A percentile compares a stretch with the other conserved stretches of the same genome.
phyloP scores from a whole-genome alignment of 1,140 invertebrate species.

The Orius insidiosus region DNA sequence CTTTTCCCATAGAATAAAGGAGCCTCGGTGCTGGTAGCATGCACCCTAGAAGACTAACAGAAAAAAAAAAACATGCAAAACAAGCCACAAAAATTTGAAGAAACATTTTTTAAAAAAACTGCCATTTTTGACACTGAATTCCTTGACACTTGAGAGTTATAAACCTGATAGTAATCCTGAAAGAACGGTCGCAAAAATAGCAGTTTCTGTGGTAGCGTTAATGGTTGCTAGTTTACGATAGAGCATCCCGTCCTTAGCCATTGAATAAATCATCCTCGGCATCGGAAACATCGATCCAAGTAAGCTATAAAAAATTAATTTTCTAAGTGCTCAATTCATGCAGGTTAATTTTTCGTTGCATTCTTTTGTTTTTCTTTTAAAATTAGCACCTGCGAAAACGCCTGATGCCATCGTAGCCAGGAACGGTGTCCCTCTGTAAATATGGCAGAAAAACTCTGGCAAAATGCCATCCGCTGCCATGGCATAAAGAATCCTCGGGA shows the following conservation, averaged over 20 bases:
- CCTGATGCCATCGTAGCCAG: constrained; percentile 20
- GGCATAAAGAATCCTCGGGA: constrained; percentile 69
- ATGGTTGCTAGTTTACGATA: constrained; percentile 33
- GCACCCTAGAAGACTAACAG: constrained; percentile 44
- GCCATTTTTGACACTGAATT: neutral
- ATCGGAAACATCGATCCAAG: constrained; percentile 17
- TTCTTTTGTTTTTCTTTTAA: neutral
- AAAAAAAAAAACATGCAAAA: constrained; percentile 2
- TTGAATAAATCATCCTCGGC: constrained; percentile 32
- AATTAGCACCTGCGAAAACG: constrained; percentile 19
- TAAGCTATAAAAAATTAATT: constrained; percentile 11
- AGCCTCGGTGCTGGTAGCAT: constrained; percentile 69
- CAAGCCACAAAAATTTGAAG: neutral
- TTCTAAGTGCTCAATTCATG: neutral
- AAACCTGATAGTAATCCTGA: constrained; percentile 22
- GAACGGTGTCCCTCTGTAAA: constrained; percentile 30
- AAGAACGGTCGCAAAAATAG: constrained; percentile 35
- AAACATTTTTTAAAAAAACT: neutral
- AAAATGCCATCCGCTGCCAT: constrained; percentile 77
- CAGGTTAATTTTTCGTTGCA: neutral
- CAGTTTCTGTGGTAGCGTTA: constrained; percentile 34
- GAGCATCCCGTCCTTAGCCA: constrained; percentile 41
- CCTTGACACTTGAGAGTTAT: neutral
- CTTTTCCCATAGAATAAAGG: constrained; percentile 73
- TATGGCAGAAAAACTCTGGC: constrained; percentile 53